These are phyloP conservation scores for Prionchulus punctatus DNA, from an alignment of 2,888 invertebrate genomes.

Conservation along the genomic window DNA sequence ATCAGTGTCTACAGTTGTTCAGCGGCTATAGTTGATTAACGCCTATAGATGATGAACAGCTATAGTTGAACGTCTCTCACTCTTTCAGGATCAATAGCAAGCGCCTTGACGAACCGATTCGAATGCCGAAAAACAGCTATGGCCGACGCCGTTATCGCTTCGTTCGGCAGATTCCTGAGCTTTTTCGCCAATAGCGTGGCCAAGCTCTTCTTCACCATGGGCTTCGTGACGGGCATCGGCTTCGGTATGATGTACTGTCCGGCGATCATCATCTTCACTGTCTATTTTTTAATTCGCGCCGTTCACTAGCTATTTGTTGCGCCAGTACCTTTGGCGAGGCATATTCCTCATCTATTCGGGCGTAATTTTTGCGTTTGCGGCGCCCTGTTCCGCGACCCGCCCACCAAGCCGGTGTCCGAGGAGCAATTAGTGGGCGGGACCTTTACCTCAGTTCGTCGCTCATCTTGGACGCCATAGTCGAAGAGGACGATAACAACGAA, in stretches of 20 bases:
- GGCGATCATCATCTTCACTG: slow-evolving; percentile 89
- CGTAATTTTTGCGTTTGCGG: slow-evolving; percentile 67
- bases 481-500: background rate
- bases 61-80: background rate
- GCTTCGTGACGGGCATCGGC: slow-evolving; percentile 62
- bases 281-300: slow-evolving; percentile 82
- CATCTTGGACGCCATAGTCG: background rate
- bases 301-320: slow-evolving; percentile 42
- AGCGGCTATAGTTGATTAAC: too few species aligned
- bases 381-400: slow-evolving; percentile 52
- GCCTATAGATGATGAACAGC: too few species aligned
- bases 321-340: slow-evolving; percentile 62
- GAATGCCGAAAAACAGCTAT: slow-evolving; percentile 82
- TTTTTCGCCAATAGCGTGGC: slow-evolving; percentile 52
- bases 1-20: too few species aligned
- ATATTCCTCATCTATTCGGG: slow-evolving; percentile 68
- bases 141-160: slow-evolving; percentile 56
- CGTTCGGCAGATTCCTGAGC: slow-evolving; percentile 59
- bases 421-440: too few species aligned
- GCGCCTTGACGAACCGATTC: slow-evolving; percentile 80
- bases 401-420: slow-evolving; percentile 18
- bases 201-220: too few species aligned
- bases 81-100: slow-evolving; percentile 72
- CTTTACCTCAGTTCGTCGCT: slow-evolving; percentile 17
- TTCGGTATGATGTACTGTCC: slow-evolving; percentile 93